Evolutionary conservation across 2,113 vertebrate species (phyloP).

Genomic region (Fukomys damarensis): DNA sequence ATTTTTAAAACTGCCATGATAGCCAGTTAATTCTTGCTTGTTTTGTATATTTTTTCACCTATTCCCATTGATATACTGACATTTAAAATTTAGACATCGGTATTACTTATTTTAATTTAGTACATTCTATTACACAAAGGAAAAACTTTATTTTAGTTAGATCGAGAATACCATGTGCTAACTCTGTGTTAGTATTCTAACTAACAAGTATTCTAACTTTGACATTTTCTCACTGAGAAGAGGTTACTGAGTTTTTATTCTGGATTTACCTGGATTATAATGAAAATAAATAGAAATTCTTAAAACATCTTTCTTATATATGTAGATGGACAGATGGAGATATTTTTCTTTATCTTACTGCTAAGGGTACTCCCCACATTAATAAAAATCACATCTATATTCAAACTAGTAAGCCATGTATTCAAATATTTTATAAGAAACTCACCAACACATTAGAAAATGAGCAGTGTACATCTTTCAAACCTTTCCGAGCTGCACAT

Average conservation of each 20-base stretch:
- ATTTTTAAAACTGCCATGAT: not conserved
- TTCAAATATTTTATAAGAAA: not conserved
- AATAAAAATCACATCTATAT: slow-evolving; percentile 28
- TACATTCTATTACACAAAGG: fast-evolving
- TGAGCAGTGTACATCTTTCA: slow-evolving; percentile 24
- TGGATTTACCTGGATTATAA: slow-evolving; percentile 57
- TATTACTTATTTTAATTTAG: not conserved
- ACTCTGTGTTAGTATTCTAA: too few relatives aligned
- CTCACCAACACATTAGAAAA: slow-evolving; percentile 1
- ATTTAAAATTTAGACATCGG: not conserved
- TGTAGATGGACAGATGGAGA: not conserved
- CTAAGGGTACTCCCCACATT: not conserved
- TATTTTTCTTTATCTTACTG: not conserved
- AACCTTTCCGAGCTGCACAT: not conserved
- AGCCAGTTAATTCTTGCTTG: not conserved
- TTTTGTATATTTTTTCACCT: not conserved
- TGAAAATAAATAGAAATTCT: slow-evolving; percentile 54
- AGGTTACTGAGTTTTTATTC: not conserved
- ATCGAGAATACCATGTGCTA: slow-evolving; percentile 61
- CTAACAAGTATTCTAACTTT: not conserved
- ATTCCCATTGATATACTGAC: not conserved
- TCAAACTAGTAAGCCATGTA: slow-evolving; percentile 41
- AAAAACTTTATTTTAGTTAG: not conserved
- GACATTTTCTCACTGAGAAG: not conserved
- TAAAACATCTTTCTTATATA: not conserved